These are phyloP conservation scores for Turritopsis rubra DNA, from an alignment of 30 jellyfish, hydroid and myxozoan genomes.

Conservation along the genomic window DNA sequence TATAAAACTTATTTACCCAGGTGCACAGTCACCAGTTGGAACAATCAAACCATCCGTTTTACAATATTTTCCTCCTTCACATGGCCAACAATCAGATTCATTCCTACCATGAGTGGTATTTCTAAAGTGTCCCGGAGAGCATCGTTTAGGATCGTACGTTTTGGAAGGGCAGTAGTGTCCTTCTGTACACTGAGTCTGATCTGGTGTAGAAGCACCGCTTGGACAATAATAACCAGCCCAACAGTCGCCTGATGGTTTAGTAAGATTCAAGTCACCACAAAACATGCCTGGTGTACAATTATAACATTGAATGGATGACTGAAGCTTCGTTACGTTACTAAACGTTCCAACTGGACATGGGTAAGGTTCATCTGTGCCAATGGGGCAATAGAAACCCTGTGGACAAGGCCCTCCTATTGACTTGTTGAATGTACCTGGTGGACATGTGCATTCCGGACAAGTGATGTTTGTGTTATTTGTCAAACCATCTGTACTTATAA, in stretches of 20 bases:
- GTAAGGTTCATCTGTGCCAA: constrained; percentile 77
- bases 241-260: constrained; percentile 78
- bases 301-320: constrained; percentile 59
- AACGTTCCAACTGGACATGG: constrained; percentile 97
- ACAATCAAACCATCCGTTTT: constrained; percentile 56
- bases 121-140: constrained; percentile 88
- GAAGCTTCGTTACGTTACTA: constrained; percentile 61
- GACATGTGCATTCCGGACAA: constrained; percentile 67
- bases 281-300: constrained; percentile 86
- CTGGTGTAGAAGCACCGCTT: constrained; percentile 70
- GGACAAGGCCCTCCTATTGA: constrained; percentile 99
- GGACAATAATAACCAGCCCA: constrained; percentile 98
- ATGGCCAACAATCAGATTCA: constrained; percentile 72
- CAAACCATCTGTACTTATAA: constrained; percentile 51
- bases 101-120: constrained; percentile 79
- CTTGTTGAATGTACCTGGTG: constrained; percentile 74
- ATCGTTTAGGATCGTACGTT: constrained; percentile 42
- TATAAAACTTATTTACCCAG: constrained; percentile 50
- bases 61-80: constrained; percentile 95
- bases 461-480: constrained; percentile 66
- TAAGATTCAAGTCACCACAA: constrained; percentile 68
- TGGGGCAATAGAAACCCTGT: constrained; percentile 84
- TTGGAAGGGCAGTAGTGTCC: constrained; percentile 74
- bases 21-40: constrained; percentile 95
- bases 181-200: constrained; percentile 75